These are phyloP conservation scores for Brachionus rubens DNA, from an alignment of 1,140 invertebrate species.

Conservation along the genomic window DNA sequence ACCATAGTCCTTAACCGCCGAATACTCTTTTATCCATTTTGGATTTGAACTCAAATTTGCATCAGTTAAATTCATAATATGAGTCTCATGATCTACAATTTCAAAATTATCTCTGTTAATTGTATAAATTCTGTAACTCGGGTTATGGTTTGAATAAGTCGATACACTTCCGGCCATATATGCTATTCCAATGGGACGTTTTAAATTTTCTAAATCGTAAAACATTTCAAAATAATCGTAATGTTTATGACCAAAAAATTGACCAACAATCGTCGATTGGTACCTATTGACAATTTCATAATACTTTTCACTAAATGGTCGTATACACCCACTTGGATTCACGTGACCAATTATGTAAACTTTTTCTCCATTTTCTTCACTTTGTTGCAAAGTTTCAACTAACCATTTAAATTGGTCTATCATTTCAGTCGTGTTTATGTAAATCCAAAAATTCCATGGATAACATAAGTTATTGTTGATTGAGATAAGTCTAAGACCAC, in stretches of 20 bases:
- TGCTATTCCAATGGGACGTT: constrained; percentile 73
- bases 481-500: constrained; percentile 62
- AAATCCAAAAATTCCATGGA: constrained; percentile 72
- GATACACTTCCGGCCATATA: constrained; percentile 87
- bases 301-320: constrained; percentile 64
- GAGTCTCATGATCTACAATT: not conserved
- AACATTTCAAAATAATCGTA: constrained; percentile 60
- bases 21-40: not conserved
- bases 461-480: constrained; percentile 62
- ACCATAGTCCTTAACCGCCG: not conserved
- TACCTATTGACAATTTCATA: constrained; percentile 56
- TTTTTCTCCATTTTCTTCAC: constrained; percentile 86
- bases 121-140: constrained; percentile 2
- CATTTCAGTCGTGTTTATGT: constrained; percentile 91
- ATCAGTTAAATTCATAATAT: not conserved
- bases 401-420: constrained; percentile 85
- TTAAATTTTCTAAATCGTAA: constrained; percentile 53
- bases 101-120: not conserved
- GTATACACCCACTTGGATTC: constrained; percentile 70
- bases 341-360: constrained; percentile 94
- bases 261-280: constrained; percentile 59
- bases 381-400: constrained; percentile 69
- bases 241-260: constrained; percentile 64
- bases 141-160: constrained; percentile 65
- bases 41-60: not conserved